Base-by-base conservation (phyloP, 2,888 invertebrate species). In the Monoplex corrugatus region DNA sequence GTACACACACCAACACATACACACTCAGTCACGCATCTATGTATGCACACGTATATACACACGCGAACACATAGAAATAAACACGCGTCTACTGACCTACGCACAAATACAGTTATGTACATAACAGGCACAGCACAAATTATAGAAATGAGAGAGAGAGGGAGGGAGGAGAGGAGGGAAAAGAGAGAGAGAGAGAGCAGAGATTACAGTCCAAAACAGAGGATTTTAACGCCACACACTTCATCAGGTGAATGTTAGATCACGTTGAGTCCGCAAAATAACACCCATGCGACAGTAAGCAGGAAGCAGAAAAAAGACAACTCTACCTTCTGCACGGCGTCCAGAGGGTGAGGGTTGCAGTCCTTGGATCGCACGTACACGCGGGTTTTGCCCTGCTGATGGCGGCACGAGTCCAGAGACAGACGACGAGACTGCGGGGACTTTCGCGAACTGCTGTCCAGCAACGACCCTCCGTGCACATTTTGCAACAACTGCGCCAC, bases 311-410 rank as follows among this genome's bases (percentile, higher is more conserved):
- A n/a, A n/a, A n/a, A 3, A 32, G 19, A 16, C 23, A 43, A 82
- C 50, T 35, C 38, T 82, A 87, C 87, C 87, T 87, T 87, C 40
- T 44, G 16, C 23, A 83, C 45, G 5, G 87, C 50, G 16, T 82
- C 87, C 43, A n/a, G 35, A 75, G 80, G 16, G 19, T 38, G n/a
- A 32, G 86, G n/a, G 43, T 63, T 44, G 44, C 35, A 40, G 82
- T 87, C 87, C 44, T 68, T 87, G 87, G 80, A 63, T 40, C 83
- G 82, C 19, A 87, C 87, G 83, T 87, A 87, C 38, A 87, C 87
- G n/a, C 87, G 87, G 23, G 87, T 87, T n/a, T 82, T 87, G 82
- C 87, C 87, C 44, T 83, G 80, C 83, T 82, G 82, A 43, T 87
- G 87, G 40, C 87, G 87, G 57, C 87, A 87, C 8, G 80, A 50